Conservation (phyloP, 2,797 vertebrate genomes). For the Ctenosaura bakeri region DNA sequence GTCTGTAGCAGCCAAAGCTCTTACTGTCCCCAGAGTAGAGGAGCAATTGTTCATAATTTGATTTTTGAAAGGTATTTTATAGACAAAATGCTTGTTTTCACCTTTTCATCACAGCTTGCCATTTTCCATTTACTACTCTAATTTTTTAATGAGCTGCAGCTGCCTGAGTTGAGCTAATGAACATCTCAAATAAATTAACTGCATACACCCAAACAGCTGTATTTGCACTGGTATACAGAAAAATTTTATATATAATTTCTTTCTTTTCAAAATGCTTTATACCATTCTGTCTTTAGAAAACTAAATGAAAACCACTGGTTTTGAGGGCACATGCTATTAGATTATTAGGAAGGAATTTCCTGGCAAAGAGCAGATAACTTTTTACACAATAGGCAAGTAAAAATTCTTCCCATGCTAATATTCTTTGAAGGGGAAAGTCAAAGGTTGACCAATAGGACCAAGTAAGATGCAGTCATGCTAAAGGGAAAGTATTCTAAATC, state of each 20-base stretch:
- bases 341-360: not conserved
- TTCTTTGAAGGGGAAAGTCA: not conserved
- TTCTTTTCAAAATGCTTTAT: not conserved
- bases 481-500: no score
- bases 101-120: slow-evolving; percentile 39
- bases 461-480: no score
- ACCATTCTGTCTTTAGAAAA: not conserved
- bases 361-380: not conserved
- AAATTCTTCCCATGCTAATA: not conserved
- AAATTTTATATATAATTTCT: not conserved
- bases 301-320: not conserved
- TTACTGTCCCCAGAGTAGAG: not conserved
- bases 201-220: not conserved
- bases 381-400: not conserved
- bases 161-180: slow-evolving; percentile 37
- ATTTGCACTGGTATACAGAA: slow-evolving; percentile 4
- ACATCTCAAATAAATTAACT: slow-evolving; percentile 37
- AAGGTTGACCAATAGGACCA: no score
- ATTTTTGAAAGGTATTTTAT: slow-evolving; percentile 30
- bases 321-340: not conserved
- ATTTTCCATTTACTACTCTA: slow-evolving; percentile 28
- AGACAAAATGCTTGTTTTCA: slow-evolving; percentile 33
- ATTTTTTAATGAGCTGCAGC: slow-evolving; percentile 37
- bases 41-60: slow-evolving; percentile 23
- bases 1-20: not conserved